Base-by-base conservation (phyloP, 2,113 vertebrate species). In the Crotalus helleri region DNA sequence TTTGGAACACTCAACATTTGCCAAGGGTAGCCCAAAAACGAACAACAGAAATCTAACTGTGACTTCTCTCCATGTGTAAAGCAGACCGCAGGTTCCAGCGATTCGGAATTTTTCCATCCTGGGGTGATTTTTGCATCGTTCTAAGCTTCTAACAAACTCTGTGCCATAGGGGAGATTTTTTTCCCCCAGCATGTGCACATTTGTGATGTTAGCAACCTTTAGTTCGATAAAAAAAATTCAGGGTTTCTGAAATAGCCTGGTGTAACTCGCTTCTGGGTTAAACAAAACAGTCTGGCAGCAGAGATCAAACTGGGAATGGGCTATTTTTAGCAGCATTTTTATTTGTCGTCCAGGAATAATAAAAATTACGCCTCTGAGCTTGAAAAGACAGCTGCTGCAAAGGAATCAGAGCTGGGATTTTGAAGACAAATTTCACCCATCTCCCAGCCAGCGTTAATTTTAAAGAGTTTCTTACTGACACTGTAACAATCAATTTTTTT, bases 281-380 rank as follows among this genome's bases (percentile, higher is more conserved):
- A 93, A 24, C 17, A 85, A 90, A 91, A 85, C 46, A 17, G 54
- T 2, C 29, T 13, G 55, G 53, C 39, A 13, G 55, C 57, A 7
- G 74, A 3, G 9, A 44, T 54, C 74, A 39, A 64, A 49, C 88
- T 54, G 92, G 44, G 92, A 90, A 53, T 1, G 33, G 19, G 74
- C 64, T 93, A 90, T 93, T 90, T 90, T 86, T 90, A 61, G 88
- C 8, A 11, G 46, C 74, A 19, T 44, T 81, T 90, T 89, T 90
- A 57, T 90, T 90, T 61, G 92, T 33, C 53, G 26, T 54, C 29
- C 51, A 57, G 61, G 54, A 29, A 11, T 44, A 61, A 53, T n/a
- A 23, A 5, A 88, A 74, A 44, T 44, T 54, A 69, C n/a, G 24
- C 54, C 53, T 13, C 39, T 49, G 24, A 24, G 24, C 7, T 61